Evolutionary conservation across 2,113 vertebrate genomes (phyloP), one percentile per base, ranked within the genome.

Genomic region (Tachuris rubrigastra): DNA sequence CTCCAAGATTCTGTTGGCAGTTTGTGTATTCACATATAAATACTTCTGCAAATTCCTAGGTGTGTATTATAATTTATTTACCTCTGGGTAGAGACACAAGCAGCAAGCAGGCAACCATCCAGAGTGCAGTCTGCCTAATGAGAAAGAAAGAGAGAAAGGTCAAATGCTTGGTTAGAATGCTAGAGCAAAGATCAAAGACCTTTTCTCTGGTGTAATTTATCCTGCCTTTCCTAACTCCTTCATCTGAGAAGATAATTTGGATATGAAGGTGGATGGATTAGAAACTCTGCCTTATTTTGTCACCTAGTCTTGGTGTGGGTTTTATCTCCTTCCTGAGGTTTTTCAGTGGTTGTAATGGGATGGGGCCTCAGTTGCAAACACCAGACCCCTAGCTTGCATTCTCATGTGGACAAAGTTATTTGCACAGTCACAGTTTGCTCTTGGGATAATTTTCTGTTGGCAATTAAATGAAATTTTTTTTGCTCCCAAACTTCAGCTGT

Each of bases 141-240:
- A 71, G 72, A 94, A 52, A 95, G 59, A n/a, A n/a, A 95, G 68
- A 80, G 83, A 95, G 53, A 96, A 88, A 96, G 78, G 56, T 42
- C 9, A 35, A 89, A 81, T 42, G 74, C 31, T 79, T 85, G 73
- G 58, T 93, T 68, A 84, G 52, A 68, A n/a, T 24, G 42, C 47
- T 77, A 63, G 46, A 63, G 76, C 52, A 84, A 67, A 66, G 63
- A 74, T 63, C 46, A 86, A 77, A 88, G 42, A 71, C 25, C 8
- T 74, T 55, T 86, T 15, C 27, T 75, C 35, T 31, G 35, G 35
- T 14, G 8, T 47, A 59, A 66, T 7, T 87, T 58, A 53, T 31
- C 8, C 7, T 5, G 15, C 37, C 14, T 91, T 83, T 69, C 37
- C 37, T 35, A 83, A 23, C 18, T 86, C 16, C 63, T 16, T 90